phyloP scores from a whole-genome alignment of 2,888 invertebrate species.

The Amiota minor region DNA sequence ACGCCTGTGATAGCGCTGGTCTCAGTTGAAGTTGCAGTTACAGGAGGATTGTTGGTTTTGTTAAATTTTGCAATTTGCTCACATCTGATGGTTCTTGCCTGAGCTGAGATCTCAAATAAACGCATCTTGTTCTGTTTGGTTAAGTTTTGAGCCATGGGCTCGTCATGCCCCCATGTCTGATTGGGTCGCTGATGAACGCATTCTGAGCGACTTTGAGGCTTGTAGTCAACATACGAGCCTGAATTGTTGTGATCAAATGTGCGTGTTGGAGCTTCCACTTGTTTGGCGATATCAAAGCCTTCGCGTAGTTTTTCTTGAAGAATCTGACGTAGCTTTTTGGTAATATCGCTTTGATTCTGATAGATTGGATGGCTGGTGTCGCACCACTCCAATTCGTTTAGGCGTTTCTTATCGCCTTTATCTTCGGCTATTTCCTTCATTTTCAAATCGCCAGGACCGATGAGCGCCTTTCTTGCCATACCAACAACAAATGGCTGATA shows the following conservation, averaged over 20 bases:
- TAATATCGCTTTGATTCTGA: not conserved
- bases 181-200: not conserved
- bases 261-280: not conserved
- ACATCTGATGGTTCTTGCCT: too few species aligned
- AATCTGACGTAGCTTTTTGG: not conserved
- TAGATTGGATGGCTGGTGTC: not conserved
- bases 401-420: not conserved
- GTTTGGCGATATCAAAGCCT: not conserved
- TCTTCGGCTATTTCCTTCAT: not conserved
- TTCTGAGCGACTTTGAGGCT: constrained; percentile 4
- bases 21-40: too few species aligned
- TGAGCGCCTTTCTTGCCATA: not conserved
- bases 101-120: too few species aligned
- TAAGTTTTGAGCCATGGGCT: not conserved
- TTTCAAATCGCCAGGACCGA: too few species aligned
- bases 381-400: not conserved
- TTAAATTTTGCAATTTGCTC: too few species aligned
- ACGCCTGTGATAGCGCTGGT: too few species aligned
- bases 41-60: too few species aligned
- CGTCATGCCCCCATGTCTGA: not conserved
- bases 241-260: not conserved
- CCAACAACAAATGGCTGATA: not conserved
- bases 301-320: not conserved
- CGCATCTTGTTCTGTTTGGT: too few species aligned
- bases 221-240: not conserved